A percentile compares a stretch with the other conserved stretches of the same genome.
Evolutionary conservation across 2,888 invertebrate species (phyloP).

Genomic region (Sarcophaga carnaria): DNA sequence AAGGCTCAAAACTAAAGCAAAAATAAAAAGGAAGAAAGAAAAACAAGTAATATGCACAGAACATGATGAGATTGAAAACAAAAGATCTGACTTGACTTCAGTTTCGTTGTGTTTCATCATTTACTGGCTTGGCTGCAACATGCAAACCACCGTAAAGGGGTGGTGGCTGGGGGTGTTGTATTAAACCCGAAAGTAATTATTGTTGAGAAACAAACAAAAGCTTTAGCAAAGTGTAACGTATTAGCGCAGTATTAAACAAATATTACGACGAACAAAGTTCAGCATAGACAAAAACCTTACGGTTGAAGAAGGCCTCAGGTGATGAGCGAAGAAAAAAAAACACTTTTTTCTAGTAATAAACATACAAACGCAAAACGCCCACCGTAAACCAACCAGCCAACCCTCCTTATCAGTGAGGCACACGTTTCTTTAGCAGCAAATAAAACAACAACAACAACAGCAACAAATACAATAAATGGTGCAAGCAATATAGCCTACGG

Average conservation of each 20-base stretch:
- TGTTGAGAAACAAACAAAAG: constrained; percentile 55
- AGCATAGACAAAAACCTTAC: constrained; percentile 70
- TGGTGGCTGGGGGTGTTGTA: too few species aligned
- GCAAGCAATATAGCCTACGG: not conserved
- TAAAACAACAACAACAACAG: constrained; percentile 3
- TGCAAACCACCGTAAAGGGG: too few species aligned
- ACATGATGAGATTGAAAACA: constrained; percentile 35
- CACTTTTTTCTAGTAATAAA: constrained; percentile 1
- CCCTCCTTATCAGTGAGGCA: constrained; percentile 26
- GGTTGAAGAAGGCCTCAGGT: constrained; percentile 46
- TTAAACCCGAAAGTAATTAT: too few species aligned
- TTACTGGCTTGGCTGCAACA: too few species aligned
- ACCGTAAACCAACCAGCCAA: not conserved
- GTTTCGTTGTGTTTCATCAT: not conserved
- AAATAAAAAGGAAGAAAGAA: constrained; percentile 39
- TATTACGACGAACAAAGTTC: constrained; percentile 68
- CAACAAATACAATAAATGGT: not conserved
- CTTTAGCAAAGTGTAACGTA: constrained; percentile 60
- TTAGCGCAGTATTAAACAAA: constrained; percentile 68
- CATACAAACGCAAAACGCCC: constrained; percentile 34
- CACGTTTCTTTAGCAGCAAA: constrained; percentile 22
- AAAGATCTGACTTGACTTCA: constrained; percentile 17
- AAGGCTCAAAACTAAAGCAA: constrained; percentile 27
- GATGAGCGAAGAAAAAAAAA: constrained; percentile 13
- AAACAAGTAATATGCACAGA: not conserved